Percentiles rank a stretch among this genome's conserved stretches.
Conservation (phyloP, 2,888 invertebrate genomes). For the Callimorpha dominula region DNA sequence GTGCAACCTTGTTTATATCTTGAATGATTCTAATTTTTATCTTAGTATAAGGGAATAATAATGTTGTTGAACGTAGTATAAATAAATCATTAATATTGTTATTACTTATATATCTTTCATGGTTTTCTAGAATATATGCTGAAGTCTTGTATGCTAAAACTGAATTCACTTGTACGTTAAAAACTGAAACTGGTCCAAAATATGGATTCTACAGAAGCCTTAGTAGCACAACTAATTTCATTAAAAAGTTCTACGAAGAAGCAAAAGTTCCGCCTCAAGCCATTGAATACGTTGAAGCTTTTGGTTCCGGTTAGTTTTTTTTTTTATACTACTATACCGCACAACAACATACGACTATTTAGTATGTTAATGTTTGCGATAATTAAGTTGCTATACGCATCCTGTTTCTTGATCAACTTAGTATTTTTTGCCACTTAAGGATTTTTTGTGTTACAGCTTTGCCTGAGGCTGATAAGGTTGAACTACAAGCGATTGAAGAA, state of each 20-base stretch:
- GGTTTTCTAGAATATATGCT: conserved; percentile 13
- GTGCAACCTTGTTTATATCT: too few species aligned
- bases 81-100: too few species aligned
- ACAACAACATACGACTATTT: too few species aligned
- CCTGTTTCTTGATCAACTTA: too few species aligned
- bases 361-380: too few species aligned
- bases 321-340: too few species aligned
- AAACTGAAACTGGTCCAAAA: neutral
- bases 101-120: too few species aligned
- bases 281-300: conserved; percentile 6
- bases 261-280: neutral
- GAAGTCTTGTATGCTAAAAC: neutral
- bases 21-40: too few species aligned
- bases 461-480: conserved; percentile 6
- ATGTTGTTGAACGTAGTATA: too few species aligned
- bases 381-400: too few species aligned
- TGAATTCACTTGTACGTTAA: neutral
- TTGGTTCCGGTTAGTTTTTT: neutral
- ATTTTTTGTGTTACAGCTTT: neutral
- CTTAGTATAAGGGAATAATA: too few species aligned
- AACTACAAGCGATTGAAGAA: conserved; percentile 8
- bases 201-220: conserved; percentile 1
- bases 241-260: neutral
- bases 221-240: neutral
- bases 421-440: too few species aligned